Base-by-base conservation (phyloP, 1,140 invertebrate species). In the Apis cerana region DNA sequence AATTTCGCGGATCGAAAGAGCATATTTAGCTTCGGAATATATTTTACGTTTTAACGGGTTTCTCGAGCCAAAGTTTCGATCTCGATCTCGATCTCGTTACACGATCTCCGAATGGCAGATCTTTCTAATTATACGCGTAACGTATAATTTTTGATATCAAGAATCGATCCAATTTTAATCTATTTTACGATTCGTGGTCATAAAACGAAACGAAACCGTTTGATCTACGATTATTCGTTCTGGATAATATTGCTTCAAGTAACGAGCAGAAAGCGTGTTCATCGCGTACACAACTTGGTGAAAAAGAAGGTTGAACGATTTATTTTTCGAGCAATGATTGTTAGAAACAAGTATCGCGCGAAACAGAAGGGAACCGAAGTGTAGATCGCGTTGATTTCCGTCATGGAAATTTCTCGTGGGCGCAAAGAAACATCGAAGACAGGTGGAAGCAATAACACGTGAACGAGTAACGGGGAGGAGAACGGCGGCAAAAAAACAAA, bases 371-470 rank as follows among this genome's bases (percentile, higher is more conserved):
- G 15, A 48, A 27, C 19, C 43, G 23, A 19, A 27, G n/a, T 13
- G 9, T 12, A n/a, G 27, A 21, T 21, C 15, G 19, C 12, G 48
- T 52, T 33, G n/a, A 70, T 61, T 43, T 61, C 54, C 11, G 65
- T n/a, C n/a, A 54, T 48, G 61, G 9, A 75, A 74, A 75, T 80
- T 75, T 27, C n/a, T 15, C 58, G 15, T 17, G 1, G 19, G 19
- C 67, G 56, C 10, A 58, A 65, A 48, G 61, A 50, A 64, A 65
- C 77, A 54, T 71, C 48, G 69, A 72, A 56, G 59, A 72, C 69
- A 72, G 69, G 48, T 72, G 78, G 78, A 64, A 64, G 48, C 27
- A 52, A 54, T 64, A 71, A 27, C 67, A 27, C 5, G 23, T 48
- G 13, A 43, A 43, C 33, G 48, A 17, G 43, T 1, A 61, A 52